Conservation (phyloP, 2,797 vertebrate genomes). For the Xerus rutilus region DNA sequence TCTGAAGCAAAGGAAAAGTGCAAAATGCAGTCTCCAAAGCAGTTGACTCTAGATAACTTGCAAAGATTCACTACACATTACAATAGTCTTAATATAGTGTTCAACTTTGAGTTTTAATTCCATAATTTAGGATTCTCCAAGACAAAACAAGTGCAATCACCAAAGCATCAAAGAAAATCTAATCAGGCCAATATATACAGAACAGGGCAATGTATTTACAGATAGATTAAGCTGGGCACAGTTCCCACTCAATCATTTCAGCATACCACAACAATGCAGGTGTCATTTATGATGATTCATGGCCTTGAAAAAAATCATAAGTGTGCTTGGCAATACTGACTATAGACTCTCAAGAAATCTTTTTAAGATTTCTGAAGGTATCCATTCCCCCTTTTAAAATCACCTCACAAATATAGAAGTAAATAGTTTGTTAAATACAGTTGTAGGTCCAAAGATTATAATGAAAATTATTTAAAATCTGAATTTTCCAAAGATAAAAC, state of each 20-base stretch:
- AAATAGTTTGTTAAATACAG: conserved; percentile 34
- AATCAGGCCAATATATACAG: not conserved
- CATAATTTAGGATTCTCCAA: conserved; percentile 21
- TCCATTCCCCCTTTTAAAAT: not conserved
- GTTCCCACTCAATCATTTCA: conserved; percentile 25
- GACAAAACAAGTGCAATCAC: conserved; percentile 40
- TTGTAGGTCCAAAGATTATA: conserved; percentile 23
- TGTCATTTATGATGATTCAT: conserved; percentile 16
- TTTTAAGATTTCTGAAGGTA: not conserved
- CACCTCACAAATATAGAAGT: not conserved
- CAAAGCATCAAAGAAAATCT: conserved; percentile 49
- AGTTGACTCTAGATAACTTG: not conserved
- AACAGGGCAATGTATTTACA: not conserved
- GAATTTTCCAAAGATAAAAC: conserved; percentile 15
- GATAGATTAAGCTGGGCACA: not conserved
- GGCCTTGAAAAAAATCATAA: not conserved
- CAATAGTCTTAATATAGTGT: not conserved
- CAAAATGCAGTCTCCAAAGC: not conserved
- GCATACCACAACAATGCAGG: not conserved
- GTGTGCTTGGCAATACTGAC: not conserved
- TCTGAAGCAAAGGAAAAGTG: not conserved
- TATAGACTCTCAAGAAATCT: not conserved
- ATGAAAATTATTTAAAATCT: not conserved
- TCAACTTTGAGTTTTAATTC: conserved; percentile 53
- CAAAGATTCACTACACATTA: not conserved